These are phyloP conservation scores for Meriones unguiculatus DNA, from an alignment of 2,113 vertebrate genomes.

Conservation along the genomic window DNA sequence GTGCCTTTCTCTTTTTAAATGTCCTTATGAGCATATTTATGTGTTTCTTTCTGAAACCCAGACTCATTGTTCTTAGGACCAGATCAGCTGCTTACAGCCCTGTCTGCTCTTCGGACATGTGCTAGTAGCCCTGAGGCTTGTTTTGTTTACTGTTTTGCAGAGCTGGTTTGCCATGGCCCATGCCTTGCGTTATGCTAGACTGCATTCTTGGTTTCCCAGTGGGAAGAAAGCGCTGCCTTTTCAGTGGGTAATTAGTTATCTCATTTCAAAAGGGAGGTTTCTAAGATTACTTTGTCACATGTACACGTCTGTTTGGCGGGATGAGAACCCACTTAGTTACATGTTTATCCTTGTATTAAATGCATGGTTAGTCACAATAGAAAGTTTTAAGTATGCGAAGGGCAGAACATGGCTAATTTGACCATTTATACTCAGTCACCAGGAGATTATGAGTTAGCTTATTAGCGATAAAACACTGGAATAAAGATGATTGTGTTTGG, in stretches of 20 bases:
- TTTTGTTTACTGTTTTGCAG: conserved; percentile 63
- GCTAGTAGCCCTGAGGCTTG: conserved; percentile 49
- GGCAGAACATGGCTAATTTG: conserved; percentile 56
- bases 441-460: conserved; percentile 41
- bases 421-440: conserved; percentile 47
- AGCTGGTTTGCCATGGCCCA: conserved; percentile 53
- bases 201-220: conserved; percentile 67
- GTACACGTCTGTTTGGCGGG: conserved; percentile 51
- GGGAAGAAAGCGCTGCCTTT: conserved; percentile 37
- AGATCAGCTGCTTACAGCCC: not conserved
- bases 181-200: conserved; percentile 54
- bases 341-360: conserved; percentile 62
- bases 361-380: conserved; percentile 53
- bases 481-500: conserved; percentile 41
- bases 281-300: conserved; percentile 67
- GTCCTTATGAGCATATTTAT: not conserved
- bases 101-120: not conserved
- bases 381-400: conserved; percentile 58
- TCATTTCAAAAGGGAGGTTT: conserved; percentile 69
- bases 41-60: conserved; percentile 44
- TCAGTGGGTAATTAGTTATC: conserved; percentile 70
- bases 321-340: conserved; percentile 54
- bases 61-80: conserved; percentile 18
- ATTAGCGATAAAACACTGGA: conserved; percentile 34
- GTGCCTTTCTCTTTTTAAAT: not conserved